A percentile compares a stretch with the other conserved stretches of the same genome.
Conservation (phyloP, 2,113 vertebrate genomes). For the Herpetotheres cachinnans region DNA sequence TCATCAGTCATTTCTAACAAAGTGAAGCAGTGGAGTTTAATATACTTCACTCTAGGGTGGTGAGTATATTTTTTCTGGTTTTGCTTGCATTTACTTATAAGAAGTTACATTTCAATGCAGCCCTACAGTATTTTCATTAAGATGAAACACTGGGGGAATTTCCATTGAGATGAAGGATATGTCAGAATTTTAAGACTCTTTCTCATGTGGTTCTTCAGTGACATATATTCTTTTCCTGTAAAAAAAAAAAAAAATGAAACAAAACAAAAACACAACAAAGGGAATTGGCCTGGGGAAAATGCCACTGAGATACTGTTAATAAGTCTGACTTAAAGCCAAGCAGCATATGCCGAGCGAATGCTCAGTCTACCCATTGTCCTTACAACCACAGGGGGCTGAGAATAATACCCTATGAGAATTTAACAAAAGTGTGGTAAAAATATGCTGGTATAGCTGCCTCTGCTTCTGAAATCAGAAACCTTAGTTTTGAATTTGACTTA, state of each 20-base stretch:
- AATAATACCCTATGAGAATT: not conserved
- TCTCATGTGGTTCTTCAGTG: constrained; percentile 16
- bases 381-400: constrained; percentile 40
- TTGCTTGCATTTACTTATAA: not conserved
- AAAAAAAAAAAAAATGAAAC: not conserved
- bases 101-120: not conserved
- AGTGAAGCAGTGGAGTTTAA: not conserved
- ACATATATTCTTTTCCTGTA: not conserved
- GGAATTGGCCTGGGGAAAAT: constrained; percentile 36
- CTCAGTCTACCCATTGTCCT: constrained; percentile 4
- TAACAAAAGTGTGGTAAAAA: not conserved
- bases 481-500: not conserved
- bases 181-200: not conserved
- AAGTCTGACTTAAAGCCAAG: constrained; percentile 40
- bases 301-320: constrained; percentile 41
- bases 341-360: not conserved
- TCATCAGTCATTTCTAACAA: not conserved
- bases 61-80: not conserved
- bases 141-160: not conserved
- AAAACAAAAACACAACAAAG: not conserved
- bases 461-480: not conserved
- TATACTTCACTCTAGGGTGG: not conserved
- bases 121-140: not conserved
- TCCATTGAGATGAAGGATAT: not conserved
- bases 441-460: not conserved